Base-by-base conservation (phyloP, 2,113 vertebrate genomes). In the Poeciliopsis retropinna region DNA sequence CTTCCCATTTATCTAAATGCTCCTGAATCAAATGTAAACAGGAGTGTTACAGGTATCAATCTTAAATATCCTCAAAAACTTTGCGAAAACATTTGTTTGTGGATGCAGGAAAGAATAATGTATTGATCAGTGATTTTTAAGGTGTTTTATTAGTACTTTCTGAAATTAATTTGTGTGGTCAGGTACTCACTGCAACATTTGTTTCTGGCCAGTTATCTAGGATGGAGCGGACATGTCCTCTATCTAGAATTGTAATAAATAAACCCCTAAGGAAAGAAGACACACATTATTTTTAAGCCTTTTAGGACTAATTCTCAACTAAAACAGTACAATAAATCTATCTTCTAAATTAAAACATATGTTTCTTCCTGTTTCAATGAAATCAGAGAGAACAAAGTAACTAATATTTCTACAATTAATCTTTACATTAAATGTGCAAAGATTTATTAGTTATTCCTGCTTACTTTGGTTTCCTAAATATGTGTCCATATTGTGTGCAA, bases 141-240 rank as follows among this genome's bases (percentile, higher is more conserved):
- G 2, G 17, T 25, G 51, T 44, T 28, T 44, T 17, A 41, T 28
- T 14, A 44, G 39, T 41, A 17, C 12, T 19, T 32, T 1, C n/a
- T 41, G 44, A 47, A 47, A 47, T 47, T 4, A 31, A 32, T 63
- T 60, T 62, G 27, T 64, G 13, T 67, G 17, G 8, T 64, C 0
- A 71, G 15, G 13, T 39, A 88, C 91, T 90, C 41, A 99, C 98
- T 93, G 97, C 94, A 17, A 99, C 97, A 2, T 95, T 94, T 0
- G 95, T 96, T 90, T 99, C 97, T 37, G 97, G 97, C 98, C 98
- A 99, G 94, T 99, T 99, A 90, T 98, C 95, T 90, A 99, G 92
- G 80, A 99, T 96, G 61, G 97, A 97, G 82, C 95, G 95, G 37
- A 99, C 85, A 84, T 99, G 98, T 89, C 98, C 98, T 95, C 92